A percentile compares a stretch with the other conserved stretches of the same genome.
Conservation (phyloP, 53 echinoderm and acorn worm species). For the Holothuria leucospilota region DNA sequence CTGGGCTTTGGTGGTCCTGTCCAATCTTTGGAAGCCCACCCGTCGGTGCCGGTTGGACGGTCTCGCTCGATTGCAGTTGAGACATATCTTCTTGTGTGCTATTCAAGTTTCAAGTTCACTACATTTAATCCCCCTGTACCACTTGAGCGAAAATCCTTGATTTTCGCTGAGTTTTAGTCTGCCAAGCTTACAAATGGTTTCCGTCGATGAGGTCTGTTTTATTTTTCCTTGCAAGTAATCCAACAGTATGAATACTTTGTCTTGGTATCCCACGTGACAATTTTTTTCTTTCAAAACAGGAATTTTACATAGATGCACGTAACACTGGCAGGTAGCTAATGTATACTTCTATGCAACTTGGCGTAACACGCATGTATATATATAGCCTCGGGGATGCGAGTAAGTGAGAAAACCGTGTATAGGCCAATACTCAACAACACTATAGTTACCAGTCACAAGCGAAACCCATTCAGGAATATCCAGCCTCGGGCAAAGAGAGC, state of each 20-base stretch:
- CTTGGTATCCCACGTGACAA: too few species aligned
- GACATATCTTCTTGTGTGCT: not conserved
- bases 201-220: too few species aligned
- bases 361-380: slow-evolving; percentile 33
- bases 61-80: slow-evolving; percentile 43
- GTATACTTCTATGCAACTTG: not conserved
- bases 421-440: too few species aligned
- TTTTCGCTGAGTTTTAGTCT: too few species aligned
- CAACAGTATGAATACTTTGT: too few species aligned
- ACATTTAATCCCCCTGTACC: slow-evolving; percentile 2
- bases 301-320: not conserved
- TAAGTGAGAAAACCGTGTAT: not conserved
- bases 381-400: slow-evolving; percentile 42
- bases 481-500: slow-evolving; percentile 17
- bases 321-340: slow-evolving; percentile 14
- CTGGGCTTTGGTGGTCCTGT: slow-evolving; percentile 15
- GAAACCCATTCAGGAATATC: not conserved
- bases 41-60: slow-evolving; percentile 30
- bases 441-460: too few species aligned
- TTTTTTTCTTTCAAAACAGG: not conserved
- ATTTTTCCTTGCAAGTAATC: too few species aligned
- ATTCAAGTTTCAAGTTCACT: not conserved
- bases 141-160: slow-evolving; percentile 10
- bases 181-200: too few species aligned
- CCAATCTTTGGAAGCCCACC: slow-evolving; percentile 3